Evolutionary conservation across 2,797 vertebrate genomes (phyloP).

Genomic region (Hippocampus kuda): DNA sequence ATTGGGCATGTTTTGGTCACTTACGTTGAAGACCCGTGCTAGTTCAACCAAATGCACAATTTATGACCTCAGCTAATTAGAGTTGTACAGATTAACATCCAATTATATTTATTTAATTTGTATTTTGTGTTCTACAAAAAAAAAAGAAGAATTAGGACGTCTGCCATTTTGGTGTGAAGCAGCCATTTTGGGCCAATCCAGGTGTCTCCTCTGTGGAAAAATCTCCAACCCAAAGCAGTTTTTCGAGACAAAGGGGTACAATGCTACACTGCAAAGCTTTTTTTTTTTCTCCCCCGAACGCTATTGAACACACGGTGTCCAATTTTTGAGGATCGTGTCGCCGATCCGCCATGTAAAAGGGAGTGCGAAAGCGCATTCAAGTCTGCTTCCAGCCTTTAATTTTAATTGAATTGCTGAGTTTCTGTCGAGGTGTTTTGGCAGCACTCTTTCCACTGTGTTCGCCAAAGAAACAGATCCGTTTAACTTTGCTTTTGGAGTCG

Average conservation of each 20-base stretch:
- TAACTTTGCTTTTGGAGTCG: background rate
- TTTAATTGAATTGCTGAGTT: background rate
- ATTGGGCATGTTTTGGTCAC: too few species aligned
- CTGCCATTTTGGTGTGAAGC: background rate
- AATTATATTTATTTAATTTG: too few species aligned
- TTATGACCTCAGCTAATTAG: too few species aligned
- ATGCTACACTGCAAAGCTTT: background rate
- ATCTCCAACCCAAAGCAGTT: background rate
- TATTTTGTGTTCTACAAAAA: too few species aligned
- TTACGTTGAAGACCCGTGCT: too few species aligned
- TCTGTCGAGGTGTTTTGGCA: background rate
- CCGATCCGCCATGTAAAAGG: background rate
- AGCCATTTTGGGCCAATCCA: background rate
- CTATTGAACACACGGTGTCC: background rate
- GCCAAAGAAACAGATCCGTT: background rate
- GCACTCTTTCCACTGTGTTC: background rate
- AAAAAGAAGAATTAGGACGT: background rate
- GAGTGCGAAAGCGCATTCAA: background rate
- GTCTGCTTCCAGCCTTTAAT: background rate
- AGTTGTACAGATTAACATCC: too few species aligned
- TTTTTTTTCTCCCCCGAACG: background rate
- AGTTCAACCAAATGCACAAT: too few species aligned
- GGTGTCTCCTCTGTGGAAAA: background rate
- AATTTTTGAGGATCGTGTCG: background rate
- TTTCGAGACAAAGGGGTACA: background rate